phyloP scores from a whole-genome alignment of 2,888 invertebrate genomes.

The Machimus rusticus region DNA sequence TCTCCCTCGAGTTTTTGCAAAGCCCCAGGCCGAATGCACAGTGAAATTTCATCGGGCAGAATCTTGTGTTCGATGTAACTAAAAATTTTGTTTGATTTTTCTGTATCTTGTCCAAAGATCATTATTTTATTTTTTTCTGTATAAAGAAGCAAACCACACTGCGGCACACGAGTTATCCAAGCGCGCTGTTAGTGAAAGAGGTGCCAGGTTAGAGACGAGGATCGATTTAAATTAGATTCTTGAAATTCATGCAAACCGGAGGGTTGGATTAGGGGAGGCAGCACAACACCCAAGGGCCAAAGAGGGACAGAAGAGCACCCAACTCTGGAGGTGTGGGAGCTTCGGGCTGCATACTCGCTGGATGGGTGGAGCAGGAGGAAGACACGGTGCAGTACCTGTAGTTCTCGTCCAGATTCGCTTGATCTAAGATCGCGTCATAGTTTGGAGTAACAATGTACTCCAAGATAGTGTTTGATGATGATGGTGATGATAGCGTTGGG shows the following conservation, averaged over 20 bases:
- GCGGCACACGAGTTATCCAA: neutral
- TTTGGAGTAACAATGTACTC: constrained; percentile 26
- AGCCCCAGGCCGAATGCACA: constrained; percentile 74
- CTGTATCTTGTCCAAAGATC: constrained; percentile 8
- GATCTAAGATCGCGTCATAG: constrained; percentile 37
- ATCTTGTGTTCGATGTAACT: constrained; percentile 76
- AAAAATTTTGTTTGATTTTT: constrained; percentile 53
- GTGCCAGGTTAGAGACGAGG: constrained; percentile 3
- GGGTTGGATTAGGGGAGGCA: neutral
- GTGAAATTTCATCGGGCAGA: constrained; percentile 73
- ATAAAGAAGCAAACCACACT: neutral
- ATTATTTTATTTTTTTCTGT: neutral
- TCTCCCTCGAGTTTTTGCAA: constrained; percentile 71
- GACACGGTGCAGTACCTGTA: constrained; percentile 20
- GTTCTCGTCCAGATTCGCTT: constrained; percentile 35
- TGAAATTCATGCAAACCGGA: constrained; percentile 21
- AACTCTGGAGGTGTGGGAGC: neutral
- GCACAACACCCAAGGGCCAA: neutral
- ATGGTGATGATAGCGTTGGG: constrained; percentile 24
- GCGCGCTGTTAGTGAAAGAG: neutral
- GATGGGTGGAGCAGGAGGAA: neutral
- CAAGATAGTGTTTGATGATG: constrained; percentile 33
- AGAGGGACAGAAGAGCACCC: neutral
- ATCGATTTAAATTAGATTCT: neutral
- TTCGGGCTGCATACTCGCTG: neutral